phyloP scores from a whole-genome alignment of 1,140 invertebrate genomes.

The Pseudobourletiella spinata region DNA sequence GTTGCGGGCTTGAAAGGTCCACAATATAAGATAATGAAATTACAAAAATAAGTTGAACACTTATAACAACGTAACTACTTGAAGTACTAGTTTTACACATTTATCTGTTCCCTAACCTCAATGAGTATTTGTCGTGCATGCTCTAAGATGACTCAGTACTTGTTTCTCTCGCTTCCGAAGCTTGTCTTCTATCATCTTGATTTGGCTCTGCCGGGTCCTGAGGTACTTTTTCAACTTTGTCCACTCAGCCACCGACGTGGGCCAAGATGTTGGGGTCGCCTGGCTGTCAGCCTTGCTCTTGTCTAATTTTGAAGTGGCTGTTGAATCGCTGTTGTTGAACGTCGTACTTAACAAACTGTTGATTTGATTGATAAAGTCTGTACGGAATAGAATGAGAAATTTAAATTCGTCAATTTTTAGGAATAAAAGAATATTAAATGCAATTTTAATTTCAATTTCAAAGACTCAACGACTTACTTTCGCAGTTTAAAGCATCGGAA shows the following conservation, averaged over 20 bases:
- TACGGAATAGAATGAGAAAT: not conserved
- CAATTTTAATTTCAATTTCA: no score
- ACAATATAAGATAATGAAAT: no score
- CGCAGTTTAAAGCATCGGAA: not conserved
- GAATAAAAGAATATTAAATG: no score
- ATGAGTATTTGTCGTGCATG: not conserved
- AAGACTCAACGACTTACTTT: slow-evolving; percentile 7
- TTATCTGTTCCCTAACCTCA: not conserved
- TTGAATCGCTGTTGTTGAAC: no score
- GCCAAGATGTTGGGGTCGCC: not conserved
- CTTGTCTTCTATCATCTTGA: slow-evolving; percentile 10
- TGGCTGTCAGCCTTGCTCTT: not conserved
- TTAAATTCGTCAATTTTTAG: no score
- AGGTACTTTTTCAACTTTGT: slow-evolving; percentile 7
- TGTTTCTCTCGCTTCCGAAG: slow-evolving; percentile 13
- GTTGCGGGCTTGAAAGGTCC: no score
- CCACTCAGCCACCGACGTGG: not conserved
- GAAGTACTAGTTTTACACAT: no score
- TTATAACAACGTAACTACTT: no score
- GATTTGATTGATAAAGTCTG: slow-evolving; percentile 3
- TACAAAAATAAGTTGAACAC: no score
- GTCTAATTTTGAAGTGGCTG: not conserved
- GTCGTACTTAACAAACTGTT: not conserved
- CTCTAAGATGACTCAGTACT: slow-evolving; percentile 7
- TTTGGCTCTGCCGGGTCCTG: slow-evolving; percentile 3